Base-by-base conservation (phyloP, 53 echinoderm and acorn worm species). In the Stichopus horrens region DNA sequence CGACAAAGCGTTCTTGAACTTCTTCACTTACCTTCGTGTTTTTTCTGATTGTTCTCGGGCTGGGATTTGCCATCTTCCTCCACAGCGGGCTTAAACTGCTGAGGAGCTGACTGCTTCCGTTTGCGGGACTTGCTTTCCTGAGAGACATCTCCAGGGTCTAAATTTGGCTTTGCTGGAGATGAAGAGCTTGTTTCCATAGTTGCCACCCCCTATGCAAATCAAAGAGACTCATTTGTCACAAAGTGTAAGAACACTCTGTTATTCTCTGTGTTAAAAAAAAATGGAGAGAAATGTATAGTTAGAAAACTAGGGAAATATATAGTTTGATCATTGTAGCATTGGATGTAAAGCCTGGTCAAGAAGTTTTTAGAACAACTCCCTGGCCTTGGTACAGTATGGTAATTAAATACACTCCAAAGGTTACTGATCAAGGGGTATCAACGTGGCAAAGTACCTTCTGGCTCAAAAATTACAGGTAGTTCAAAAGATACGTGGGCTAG, bases 101-200 rank as follows among this genome's bases (percentile, higher is more conserved):
- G 84, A 58, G 84, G 84, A 57, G 66, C 84, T 60, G 84, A 83
- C 84, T 83, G 84, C 23, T 83, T 83, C 8, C 84, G n/a, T 65
- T 83, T 83, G 37, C 84, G 84, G 0, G 84, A 83, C 59, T 83
- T 83, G 5, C 51, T 52, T 53, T 79, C 79, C 13, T 54, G 79
- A 1, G 52, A 55, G 19, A 55, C n/a, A 13, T 79, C 79, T 4
- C 5, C 79, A 13, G 79, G 14, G 53, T 79, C 79, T 54, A 18
- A 9, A 63, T 63, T 16, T 63, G 63, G 10, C 63, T 63, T 63
- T 63, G 14, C 63, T 63, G 63, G 11, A 10, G 16, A 16, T 13
- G 63, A 16, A 16, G 63, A 63, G 63, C 63, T 63, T 63, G 63
- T 16, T 13, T 63, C 63, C 63, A 63, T 63, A 13, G 16, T 63